These are phyloP conservation scores for Harpagifer antarcticus DNA, from an alignment of 2,797 vertebrate genomes.

Conservation along the genomic window DNA sequence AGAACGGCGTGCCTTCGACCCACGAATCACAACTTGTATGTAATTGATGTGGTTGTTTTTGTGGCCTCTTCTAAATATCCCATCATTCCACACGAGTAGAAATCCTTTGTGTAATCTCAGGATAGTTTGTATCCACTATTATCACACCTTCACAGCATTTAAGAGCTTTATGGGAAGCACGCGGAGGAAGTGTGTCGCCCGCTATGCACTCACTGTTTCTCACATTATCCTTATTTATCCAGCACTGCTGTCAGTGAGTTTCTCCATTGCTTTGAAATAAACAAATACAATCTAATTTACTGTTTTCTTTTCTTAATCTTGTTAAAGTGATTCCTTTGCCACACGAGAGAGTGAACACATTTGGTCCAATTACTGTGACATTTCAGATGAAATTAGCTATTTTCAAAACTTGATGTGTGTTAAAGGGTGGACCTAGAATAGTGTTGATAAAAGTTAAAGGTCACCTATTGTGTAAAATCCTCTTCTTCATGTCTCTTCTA, in stretches of 20 bases:
- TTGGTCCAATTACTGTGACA: not conserved
- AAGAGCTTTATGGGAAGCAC: constrained; percentile 40
- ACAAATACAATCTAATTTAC: constrained; percentile 26
- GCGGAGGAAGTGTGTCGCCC: constrained; percentile 35
- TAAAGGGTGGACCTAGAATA: not conserved
- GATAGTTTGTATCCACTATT: constrained; percentile 49
- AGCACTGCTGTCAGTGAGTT: constrained; percentile 42
- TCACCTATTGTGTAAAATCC: too few relatives aligned
- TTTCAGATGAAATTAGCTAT: not conserved
- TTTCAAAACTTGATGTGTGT: not conserved
- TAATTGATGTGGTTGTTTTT: constrained; percentile 40
- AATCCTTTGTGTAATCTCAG: constrained; percentile 61
- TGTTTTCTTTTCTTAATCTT: too few relatives aligned
- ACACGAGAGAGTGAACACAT: constrained; percentile 1
- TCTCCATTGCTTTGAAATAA: constrained; percentile 34
- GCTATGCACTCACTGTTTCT: constrained; percentile 33
- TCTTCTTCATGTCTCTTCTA: too few relatives aligned
- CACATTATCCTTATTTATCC: constrained; percentile 37
- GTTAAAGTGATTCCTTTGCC: constrained; percentile 28
- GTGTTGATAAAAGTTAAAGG: too few relatives aligned
- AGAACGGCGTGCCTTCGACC: constrained; percentile 12
- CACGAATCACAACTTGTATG: constrained; percentile 11
- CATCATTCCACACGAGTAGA: constrained; percentile 44
- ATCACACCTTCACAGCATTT: constrained; percentile 52
- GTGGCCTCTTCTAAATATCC: constrained; percentile 28